A percentile compares a stretch with the other conserved stretches of the same genome.
phyloP scores from a whole-genome alignment of 2,113 vertebrate species.

The Enhydra lutris region DNA sequence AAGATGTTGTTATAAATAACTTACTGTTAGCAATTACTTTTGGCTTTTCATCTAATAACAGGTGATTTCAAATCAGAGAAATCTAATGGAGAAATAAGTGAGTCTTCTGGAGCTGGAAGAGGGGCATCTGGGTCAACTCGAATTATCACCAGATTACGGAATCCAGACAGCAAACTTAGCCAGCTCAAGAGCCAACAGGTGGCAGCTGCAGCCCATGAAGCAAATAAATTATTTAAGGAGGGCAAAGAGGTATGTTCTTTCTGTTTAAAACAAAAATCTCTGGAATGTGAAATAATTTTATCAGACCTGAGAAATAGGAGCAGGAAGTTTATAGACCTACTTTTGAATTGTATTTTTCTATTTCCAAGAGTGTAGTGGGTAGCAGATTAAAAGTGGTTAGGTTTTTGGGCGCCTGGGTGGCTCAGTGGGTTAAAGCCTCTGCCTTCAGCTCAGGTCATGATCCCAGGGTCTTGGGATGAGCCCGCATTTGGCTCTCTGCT shows the following conservation, averaged over 20 bases:
- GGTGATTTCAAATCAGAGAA: constrained; percentile 85
- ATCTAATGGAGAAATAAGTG: constrained; percentile 84
- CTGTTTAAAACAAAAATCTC: constrained; percentile 49
- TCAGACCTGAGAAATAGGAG: background rate
- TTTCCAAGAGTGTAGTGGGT: background rate
- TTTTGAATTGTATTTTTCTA: background rate
- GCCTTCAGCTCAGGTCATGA: too few relatives aligned
- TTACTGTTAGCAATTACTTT: constrained; percentile 35
- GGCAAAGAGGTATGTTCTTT: constrained; percentile 90
- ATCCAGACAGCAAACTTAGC: constrained; percentile 96
- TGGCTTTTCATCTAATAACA: constrained; percentile 74
- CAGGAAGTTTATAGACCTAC: background rate
- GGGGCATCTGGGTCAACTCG: constrained; percentile 83
- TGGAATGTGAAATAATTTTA: background rate
- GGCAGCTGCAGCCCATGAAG: constrained; percentile 92
- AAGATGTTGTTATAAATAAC: background rate
- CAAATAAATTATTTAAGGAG: constrained; percentile 91
- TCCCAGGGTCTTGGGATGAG: too few relatives aligned
- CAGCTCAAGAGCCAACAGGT: constrained; percentile 95
- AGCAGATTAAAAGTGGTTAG: background rate
- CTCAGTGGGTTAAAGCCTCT: too few relatives aligned
- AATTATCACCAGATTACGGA: constrained; percentile 94
- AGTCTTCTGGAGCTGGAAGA: constrained; percentile 82
- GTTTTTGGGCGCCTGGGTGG: background rate
- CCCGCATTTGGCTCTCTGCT: too few relatives aligned